A percentile compares a stretch with the other conserved stretches of the same genome.
Conservation (phyloP, 1,140 invertebrate genomes). For the Micrasema longulum region DNA sequence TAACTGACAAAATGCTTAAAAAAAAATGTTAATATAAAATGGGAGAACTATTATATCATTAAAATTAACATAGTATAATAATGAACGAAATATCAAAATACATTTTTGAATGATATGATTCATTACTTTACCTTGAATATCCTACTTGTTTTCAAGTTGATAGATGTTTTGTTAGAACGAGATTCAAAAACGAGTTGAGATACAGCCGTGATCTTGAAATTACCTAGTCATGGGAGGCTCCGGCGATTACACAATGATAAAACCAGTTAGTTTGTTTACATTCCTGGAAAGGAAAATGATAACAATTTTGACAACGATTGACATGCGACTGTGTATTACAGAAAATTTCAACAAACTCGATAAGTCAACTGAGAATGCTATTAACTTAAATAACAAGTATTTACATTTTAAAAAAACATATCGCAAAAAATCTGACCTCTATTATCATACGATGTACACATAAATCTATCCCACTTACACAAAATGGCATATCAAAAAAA, state of each 20-base stretch:
- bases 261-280: slow-evolving; percentile 48
- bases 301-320: neutral
- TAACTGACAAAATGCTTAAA: no score
- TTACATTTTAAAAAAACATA: no score
- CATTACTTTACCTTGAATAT: slow-evolving; percentile 26
- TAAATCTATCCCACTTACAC: neutral
- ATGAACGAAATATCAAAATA: no score
- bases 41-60: no score
- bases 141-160: neutral
- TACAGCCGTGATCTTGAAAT: slow-evolving; percentile 41
- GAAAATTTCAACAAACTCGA: neutral
- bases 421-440: slow-evolving; percentile 36
- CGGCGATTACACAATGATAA: slow-evolving; percentile 44
- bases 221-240: slow-evolving; percentile 37
- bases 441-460: slow-evolving; percentile 1
- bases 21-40: no score
- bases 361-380: no score
- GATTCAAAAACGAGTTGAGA: slow-evolving; percentile 25
- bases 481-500: neutral
- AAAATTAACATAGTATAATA: no score
- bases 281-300: slow-evolving; percentile 29
- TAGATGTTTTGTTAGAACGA: neutral
- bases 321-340: neutral
- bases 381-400: no score
- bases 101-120: no score